phyloP scores from a whole-genome alignment of 2,113 vertebrate species.

The Cinclus cinclus region DNA sequence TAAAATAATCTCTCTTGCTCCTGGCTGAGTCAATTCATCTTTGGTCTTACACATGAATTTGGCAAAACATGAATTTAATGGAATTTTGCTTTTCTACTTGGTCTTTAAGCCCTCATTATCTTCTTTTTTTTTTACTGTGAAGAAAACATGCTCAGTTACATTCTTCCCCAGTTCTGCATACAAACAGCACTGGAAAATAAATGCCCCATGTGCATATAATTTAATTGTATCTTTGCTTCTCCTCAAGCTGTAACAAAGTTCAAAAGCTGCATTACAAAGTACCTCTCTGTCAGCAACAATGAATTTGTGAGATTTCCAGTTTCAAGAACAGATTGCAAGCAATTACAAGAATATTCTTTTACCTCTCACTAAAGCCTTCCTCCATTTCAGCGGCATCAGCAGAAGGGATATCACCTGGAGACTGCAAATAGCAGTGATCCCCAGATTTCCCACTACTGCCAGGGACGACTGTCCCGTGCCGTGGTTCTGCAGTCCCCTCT shows the following conservation, averaged over 20 bases:
- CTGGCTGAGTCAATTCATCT: not conserved
- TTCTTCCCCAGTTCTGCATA: not conserved
- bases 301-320: not conserved
- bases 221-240: not conserved
- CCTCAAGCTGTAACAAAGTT: not conserved
- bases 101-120: not conserved
- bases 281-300: not conserved
- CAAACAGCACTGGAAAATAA: not conserved
- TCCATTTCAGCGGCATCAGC: conserved; percentile 89
- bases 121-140: not conserved
- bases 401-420: conserved; percentile 87
- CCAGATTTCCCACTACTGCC: conserved; percentile 81
- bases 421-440: conserved; percentile 84
- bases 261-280: not conserved
- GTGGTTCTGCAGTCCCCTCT: conserved; percentile 75
- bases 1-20: not conserved
- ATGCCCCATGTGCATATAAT: not conserved
- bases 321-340: not conserved
- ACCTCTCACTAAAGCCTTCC: conserved; percentile 95
- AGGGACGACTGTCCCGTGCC: conserved; percentile 69
- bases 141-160: not conserved
- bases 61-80: not conserved
- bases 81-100: not conserved
- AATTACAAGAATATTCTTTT: not conserved
- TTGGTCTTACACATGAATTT: not conserved